A percentile compares a stretch with the other conserved stretches of the same genome.
phyloP scores from a whole-genome alignment of 1,140 invertebrate species.

The Chelonus insularis region DNA sequence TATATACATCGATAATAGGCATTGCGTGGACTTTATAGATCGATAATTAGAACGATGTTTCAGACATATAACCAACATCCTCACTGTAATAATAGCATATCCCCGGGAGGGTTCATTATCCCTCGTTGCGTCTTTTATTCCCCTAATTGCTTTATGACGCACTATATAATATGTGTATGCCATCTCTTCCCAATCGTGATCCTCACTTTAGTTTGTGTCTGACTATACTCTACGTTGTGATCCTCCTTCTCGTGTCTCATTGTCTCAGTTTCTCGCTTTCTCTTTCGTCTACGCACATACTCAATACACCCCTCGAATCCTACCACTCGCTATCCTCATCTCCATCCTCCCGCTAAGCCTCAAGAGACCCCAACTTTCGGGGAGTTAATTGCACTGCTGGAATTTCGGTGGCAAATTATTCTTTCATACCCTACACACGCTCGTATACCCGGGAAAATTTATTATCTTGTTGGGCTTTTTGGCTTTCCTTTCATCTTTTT shows the following conservation, averaged over 20 bases:
- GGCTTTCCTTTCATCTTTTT: slow-evolving; percentile 6
- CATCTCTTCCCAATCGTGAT: slow-evolving; percentile 8
- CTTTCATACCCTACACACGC: slow-evolving; percentile 26
- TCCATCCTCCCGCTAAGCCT: not conserved
- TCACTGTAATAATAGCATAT: not conserved
- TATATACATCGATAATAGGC: not conserved
- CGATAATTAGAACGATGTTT: slow-evolving; percentile 4
- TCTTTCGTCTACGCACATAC: not conserved
- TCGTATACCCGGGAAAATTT: slow-evolving; percentile 19
- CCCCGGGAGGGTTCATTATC: slow-evolving; percentile 30
- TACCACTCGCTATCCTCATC: not conserved
- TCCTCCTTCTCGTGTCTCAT: too few relatives aligned
- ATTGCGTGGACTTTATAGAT: not conserved
- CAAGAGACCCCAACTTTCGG: slow-evolving; percentile 24
- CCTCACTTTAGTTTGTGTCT: not conserved
- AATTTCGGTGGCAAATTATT: slow-evolving; percentile 36
- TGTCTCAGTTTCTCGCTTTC: not conserved
- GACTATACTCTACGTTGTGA: too few relatives aligned
- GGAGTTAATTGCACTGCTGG: slow-evolving; percentile 34
- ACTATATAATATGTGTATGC: slow-evolving; percentile 12
- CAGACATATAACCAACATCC: not conserved
- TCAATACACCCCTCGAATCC: not conserved
- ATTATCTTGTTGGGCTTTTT: slow-evolving; percentile 23
- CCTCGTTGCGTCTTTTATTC: slow-evolving; percentile 31
- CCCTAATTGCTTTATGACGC: slow-evolving; percentile 34